These are phyloP conservation scores for Poeciliopsis turneri DNA, from an alignment of 2,797 vertebrate genomes.

Conservation along the genomic window DNA sequence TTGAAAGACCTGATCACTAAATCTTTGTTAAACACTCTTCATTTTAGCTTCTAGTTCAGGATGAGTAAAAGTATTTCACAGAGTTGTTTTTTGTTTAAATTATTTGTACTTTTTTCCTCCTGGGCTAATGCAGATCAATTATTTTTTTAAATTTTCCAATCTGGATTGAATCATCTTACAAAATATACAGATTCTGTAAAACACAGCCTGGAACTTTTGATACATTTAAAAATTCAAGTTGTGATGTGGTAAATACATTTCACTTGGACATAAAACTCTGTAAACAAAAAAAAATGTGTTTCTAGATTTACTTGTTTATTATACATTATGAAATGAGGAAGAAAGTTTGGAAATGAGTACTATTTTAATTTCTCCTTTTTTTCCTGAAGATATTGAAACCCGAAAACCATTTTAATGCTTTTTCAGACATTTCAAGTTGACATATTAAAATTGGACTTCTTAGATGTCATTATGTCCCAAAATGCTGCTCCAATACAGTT, in stretches of 20 bases:
- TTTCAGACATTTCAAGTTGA: not conserved
- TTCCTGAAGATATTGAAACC: not conserved
- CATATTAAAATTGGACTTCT: not conserved
- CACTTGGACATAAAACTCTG: not conserved
- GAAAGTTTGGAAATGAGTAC: not conserved
- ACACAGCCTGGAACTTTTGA: not conserved
- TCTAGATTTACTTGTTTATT: not conserved
- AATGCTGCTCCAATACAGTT: not conserved
- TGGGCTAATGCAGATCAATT: not conserved
- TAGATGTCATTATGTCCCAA: not conserved
- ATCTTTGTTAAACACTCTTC: not conserved
- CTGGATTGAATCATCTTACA: not conserved
- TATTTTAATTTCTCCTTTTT: not conserved
- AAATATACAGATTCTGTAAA: not conserved
- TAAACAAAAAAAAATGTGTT: not conserved
- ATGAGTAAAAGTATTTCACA: not conserved
- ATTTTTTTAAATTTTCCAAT: not conserved
- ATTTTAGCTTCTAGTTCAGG: not conserved
- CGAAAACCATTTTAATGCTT: not conserved
- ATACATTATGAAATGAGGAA: not conserved
- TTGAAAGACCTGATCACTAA: not conserved
- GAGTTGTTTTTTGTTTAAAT: not conserved
- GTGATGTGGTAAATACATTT: not conserved
- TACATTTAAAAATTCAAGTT: not conserved
- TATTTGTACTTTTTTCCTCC: not conserved